A percentile compares a stretch with the other conserved stretches of the same genome.
phyloP scores from a whole-genome alignment of 1,140 invertebrate species.

The Drosophila equinoxialis region DNA sequence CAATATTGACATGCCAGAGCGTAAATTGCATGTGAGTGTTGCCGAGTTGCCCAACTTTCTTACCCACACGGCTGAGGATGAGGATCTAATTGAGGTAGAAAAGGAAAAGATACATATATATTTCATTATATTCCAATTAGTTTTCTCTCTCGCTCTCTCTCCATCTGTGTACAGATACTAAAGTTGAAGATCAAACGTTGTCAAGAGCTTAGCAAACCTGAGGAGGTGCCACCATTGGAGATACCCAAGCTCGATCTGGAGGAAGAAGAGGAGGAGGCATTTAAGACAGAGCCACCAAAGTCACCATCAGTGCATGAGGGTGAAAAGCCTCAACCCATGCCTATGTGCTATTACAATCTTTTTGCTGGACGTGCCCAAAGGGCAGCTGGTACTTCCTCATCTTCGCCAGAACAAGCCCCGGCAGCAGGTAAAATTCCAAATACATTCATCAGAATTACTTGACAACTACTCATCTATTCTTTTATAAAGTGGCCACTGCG shows the following conservation, averaged over 20 bases:
- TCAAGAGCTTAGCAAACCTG: slow-evolving; percentile 68
- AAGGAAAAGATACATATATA: background rate
- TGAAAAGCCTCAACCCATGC: slow-evolving; percentile 81
- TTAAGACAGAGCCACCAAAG: slow-evolving; percentile 57
- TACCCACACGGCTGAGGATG: slow-evolving; percentile 65
- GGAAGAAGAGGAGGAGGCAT: slow-evolving; percentile 64
- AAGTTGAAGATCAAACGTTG: slow-evolving; percentile 77
- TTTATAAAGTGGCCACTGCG: slow-evolving; percentile 83
- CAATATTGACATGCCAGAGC: slow-evolving; percentile 62
- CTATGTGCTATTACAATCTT: slow-evolving; percentile 80
- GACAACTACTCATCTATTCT: background rate
- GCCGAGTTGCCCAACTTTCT: slow-evolving; percentile 71
- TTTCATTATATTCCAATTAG: background rate
- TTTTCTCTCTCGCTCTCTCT: background rate
- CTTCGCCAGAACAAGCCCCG: slow-evolving; percentile 78
- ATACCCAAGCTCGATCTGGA: slow-evolving; percentile 68
- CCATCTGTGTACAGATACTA: slow-evolving; percentile 53
- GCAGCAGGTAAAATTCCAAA: slow-evolving; percentile 61
- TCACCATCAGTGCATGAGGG: slow-evolving; percentile 63
- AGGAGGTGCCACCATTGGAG: slow-evolving; percentile 61
- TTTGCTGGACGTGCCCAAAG: slow-evolving; percentile 75
- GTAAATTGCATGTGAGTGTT: slow-evolving; percentile 62
- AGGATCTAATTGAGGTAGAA: slow-evolving; percentile 72
- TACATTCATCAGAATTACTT: too few relatives aligned
- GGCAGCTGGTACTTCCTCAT: slow-evolving; percentile 72